Conservation (phyloP, 2,797 vertebrate genomes). For the Luscinia megarhynchos region DNA sequence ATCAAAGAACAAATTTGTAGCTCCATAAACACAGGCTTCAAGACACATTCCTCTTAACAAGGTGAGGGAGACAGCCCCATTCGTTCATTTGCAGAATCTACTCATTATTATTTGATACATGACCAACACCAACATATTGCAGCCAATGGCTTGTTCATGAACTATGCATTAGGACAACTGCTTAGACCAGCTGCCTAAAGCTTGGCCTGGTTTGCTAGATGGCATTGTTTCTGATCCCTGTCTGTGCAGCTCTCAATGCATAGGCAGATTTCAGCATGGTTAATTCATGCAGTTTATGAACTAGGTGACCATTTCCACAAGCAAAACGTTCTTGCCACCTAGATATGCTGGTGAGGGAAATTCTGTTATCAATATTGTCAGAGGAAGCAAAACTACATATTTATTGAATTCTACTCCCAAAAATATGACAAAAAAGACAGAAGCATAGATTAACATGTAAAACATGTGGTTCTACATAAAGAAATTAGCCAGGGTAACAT, state of each 20-base stretch:
- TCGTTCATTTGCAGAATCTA: not conserved
- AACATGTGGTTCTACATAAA: not conserved
- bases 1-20: conserved; percentile 50
- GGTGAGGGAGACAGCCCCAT: not conserved
- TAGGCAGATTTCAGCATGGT: not conserved
- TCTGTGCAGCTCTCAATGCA: not conserved
- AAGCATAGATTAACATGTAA: not conserved
- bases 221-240: not conserved
- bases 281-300: not conserved
- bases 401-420: not conserved
- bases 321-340: not conserved
- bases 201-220: not conserved
- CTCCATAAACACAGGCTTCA: not conserved
- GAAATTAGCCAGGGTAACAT: not conserved
- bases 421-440: not conserved
- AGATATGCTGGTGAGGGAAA: not conserved
- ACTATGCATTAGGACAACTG: not conserved
- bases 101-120: conserved; percentile 27
- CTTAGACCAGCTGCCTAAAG: not conserved
- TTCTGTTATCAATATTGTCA: not conserved
- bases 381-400: not conserved
- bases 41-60: not conserved
- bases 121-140: not conserved
- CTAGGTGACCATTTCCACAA: not conserved
- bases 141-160: not conserved